These are phyloP conservation scores for Clitarchus hookeri DNA, from an alignment of 2,888 invertebrate genomes.

Conservation along the genomic window DNA sequence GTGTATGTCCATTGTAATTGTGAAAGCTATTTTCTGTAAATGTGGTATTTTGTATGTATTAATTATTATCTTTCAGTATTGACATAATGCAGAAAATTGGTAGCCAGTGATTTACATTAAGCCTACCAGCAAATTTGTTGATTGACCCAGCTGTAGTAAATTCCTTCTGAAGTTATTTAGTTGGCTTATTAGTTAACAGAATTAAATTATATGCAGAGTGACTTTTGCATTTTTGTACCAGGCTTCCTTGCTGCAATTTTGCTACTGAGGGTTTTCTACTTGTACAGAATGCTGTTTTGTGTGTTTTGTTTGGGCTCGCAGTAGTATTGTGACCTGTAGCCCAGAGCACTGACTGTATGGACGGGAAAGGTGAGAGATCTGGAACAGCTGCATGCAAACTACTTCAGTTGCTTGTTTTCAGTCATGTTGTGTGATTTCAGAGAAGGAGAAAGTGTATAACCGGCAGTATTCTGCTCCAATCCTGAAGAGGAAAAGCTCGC, in stretches of 20 bases:
- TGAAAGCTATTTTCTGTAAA: no score
- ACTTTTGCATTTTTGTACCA: no score
- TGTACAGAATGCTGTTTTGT: neutral
- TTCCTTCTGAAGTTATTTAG: no score
- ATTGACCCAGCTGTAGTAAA: no score
- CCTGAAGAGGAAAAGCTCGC: slow-evolving; percentile 88
- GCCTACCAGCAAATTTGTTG: no score
- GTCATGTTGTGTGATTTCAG: slow-evolving; percentile 51
- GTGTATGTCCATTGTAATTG: neutral
- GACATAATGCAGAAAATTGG: no score
- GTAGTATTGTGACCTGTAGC: neutral
- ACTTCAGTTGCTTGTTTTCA: neutral
- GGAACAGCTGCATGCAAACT: neutral
- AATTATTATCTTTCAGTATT: no score
- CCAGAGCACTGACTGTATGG: neutral
- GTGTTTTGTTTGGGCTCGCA: neutral
- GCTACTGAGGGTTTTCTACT: neutral
- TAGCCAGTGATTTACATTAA: no score
- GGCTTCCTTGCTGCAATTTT: no score
- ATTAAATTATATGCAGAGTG: no score
- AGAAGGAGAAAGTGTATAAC: slow-evolving; percentile 84
- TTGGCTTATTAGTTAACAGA: no score
- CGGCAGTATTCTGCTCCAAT: slow-evolving; percentile 96
- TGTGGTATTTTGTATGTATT: no score
- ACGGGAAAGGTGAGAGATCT: neutral